Conservation (phyloP, 2,113 vertebrate species). For the Prinia subflava region DNA sequence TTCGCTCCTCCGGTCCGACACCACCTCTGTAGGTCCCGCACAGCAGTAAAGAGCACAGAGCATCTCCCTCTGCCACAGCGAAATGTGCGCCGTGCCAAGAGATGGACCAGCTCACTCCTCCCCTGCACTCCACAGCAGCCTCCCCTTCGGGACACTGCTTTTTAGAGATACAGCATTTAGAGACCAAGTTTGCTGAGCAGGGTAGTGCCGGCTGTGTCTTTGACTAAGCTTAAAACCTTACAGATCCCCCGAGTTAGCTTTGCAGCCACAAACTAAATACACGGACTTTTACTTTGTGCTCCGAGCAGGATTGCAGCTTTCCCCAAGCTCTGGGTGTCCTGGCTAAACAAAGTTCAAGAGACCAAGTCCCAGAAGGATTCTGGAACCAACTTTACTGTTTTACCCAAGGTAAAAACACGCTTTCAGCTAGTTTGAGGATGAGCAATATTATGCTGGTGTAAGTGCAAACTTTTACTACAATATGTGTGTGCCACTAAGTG, state of each 20-base stretch:
- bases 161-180: fast-evolving
- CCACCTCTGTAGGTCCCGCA: fast-evolving
- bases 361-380: not conserved
- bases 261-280: not conserved
- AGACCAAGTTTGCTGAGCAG: not conserved
- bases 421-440: not conserved
- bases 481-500: fast-evolving
- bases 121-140: not conserved
- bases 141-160: not conserved
- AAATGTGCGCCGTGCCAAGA: not conserved
- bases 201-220: not conserved
- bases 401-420: fast-evolving
- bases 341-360: not conserved
- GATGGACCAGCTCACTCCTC: fast-evolving
- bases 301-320: not conserved
- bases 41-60: not conserved
- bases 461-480: not conserved
- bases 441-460: not conserved
- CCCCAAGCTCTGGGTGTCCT: fast-evolving
- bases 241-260: fast-evolving
- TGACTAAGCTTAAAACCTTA: not conserved
- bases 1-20: fast-evolving
- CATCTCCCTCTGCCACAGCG: not conserved
- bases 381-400: not conserved
- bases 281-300: not conserved